Percentiles rank a stretch among this genome's conserved stretches.
These are phyloP conservation scores for Sorex maritimensis DNA, from an alignment of 2,797 vertebrate species.

Conservation along the genomic window DNA sequence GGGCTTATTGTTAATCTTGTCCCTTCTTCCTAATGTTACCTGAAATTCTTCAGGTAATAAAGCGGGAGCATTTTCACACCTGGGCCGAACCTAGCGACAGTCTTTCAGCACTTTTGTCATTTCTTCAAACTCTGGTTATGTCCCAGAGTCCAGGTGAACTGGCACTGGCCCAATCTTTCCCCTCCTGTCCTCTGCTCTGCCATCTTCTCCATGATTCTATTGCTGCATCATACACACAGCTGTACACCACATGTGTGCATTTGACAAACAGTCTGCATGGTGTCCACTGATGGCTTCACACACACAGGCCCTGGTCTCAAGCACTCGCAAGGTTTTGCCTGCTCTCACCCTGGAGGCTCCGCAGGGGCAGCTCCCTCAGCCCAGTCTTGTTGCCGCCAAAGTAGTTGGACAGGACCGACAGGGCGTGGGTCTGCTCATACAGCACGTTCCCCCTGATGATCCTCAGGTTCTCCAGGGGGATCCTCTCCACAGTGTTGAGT, in stretches of 20 bases:
- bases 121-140: neutral
- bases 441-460: conserved; percentile 97
- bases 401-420: conserved; percentile 94
- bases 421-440: conserved; percentile 92
- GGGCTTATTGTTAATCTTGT: neutral
- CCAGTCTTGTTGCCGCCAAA: conserved; percentile 87
- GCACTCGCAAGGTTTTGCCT: too few relatives aligned
- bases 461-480: conserved; percentile 96
- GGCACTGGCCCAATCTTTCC: neutral
- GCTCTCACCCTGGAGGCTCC: conserved; percentile 93
- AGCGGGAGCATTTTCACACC: neutral
- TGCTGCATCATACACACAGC: too few relatives aligned
- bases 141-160: neutral
- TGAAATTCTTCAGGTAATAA: neutral
- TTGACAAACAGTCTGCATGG: neutral
- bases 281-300: too few relatives aligned
- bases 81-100: neutral
- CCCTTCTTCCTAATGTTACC: neutral
- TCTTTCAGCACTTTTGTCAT: neutral
- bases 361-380: conserved; percentile 93
- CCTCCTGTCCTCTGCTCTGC: neutral
- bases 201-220: neutral
- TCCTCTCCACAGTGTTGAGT: conserved; percentile 93
- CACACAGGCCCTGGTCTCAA: too few relatives aligned
- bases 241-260: fast-evolving